These are phyloP conservation scores for Xiphorhynchus elegans DNA, from an alignment of 2,113 vertebrate genomes.

Conservation along the genomic window DNA sequence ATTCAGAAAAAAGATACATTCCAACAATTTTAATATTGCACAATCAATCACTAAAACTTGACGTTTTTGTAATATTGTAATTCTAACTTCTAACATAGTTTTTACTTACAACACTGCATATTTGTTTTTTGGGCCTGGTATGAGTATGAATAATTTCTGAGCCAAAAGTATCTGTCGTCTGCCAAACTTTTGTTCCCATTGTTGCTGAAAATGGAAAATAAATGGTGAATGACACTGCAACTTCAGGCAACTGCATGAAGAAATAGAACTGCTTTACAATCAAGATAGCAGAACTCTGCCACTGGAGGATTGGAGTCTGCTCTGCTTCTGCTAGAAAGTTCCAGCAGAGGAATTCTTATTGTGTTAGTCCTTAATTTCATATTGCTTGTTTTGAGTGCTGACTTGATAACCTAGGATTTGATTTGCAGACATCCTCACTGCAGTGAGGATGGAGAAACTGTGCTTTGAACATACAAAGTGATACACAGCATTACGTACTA, in stretches of 20 bases:
- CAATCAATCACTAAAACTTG: neutral
- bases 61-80: neutral
- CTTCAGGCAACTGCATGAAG: neutral
- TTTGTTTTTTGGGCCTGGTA: neutral
- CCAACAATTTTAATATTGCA: neutral
- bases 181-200: constrained; percentile 4
- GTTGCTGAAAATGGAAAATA: constrained; percentile 17
- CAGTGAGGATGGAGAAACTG: neutral
- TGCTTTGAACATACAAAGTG: neutral
- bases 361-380: neutral
- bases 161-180: neutral
- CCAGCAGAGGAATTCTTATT: neutral
- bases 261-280: neutral
- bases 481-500: neutral
- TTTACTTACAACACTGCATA: neutral
- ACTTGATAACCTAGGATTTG: neutral
- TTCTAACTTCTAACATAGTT: neutral
- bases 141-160: constrained; percentile 14
- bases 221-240: neutral
- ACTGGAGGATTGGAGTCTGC: neutral
- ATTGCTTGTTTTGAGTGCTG: neutral
- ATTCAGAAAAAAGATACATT: neutral
- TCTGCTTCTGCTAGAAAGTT: neutral
- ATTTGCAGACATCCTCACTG: neutral
- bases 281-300: neutral